Base-by-base conservation (phyloP, 2,888 invertebrate genomes). In the Chironomus riparius region DNA sequence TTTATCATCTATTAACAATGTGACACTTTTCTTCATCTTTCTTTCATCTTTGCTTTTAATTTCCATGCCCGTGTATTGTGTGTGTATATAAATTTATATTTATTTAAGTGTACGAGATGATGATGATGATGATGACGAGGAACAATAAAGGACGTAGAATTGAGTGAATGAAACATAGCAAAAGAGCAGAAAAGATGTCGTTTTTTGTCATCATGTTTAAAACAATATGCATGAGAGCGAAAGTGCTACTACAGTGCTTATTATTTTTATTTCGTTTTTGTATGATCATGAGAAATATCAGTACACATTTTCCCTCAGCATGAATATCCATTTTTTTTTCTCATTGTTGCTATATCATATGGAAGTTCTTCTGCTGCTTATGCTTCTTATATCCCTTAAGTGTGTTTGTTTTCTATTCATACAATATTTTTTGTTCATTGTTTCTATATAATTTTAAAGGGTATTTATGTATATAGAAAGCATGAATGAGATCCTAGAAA, bases 11-110 rank as follows among this genome's bases (percentile, higher is more conserved):
- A 70, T 70, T 70, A 70, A 47, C 70, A 47, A 70, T 47, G 70
- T 70, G 70, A 70, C 68, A 47, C 56, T 69, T 69, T 69, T 47
- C 13, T 47, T 70, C 70, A 47, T 70, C 47, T 70, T 68, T 47
- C 70, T 70, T 70, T 70, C 47, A 47, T 71, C 24, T 71, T 18
- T 70, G 24, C 6, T 24, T 71, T 71, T 71, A 71, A 71, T 71
- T 70, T 71, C 15, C 56, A 56, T 15, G 6, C 56, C 56, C 15
- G 18, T 56, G 56, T 56, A 56, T 38, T 38, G 38, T 38, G 38
- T 38, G 38, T 38, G 38, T 38, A 38, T 38, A 38, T 38, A 38
- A 38, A 38, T 38, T 38, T 38, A 38, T 38, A 38, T 38, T 38
- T 38, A 38, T 38, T 38, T 38, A 38, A 38, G 38, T 38, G 38